Evolutionary conservation across 2,113 vertebrate genomes (phyloP), one percentile per base, ranked within the genome.

Genomic region (Macaca nemestrina): DNA sequence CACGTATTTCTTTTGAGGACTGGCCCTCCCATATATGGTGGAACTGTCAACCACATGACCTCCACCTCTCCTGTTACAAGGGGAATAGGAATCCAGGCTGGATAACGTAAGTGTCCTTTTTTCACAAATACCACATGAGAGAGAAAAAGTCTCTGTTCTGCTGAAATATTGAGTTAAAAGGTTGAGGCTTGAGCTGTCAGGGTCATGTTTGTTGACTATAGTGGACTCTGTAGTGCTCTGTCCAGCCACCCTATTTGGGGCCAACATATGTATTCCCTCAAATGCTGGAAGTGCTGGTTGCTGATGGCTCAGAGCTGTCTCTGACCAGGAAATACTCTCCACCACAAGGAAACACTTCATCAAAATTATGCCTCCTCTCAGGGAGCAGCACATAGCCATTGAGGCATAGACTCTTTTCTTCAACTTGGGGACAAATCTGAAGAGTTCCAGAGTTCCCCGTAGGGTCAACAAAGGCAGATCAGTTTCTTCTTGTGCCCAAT

Each of bases 11-110:
- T 75, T 38, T 61, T 23, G 64, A 30, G 61, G 43, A n/a, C 32
- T 40, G 5, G 4, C 43, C 50, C 30, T 50, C 43, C 32, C 20
- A 73, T 8, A 1, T n/a, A 52, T 0, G 1, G 43, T 23, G 2
- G 48, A 23, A 50, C 23, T 94, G 4, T 55, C 61, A 45, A 30
- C 25, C 48, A 35, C 25, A 35, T 45, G 12, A 40, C 17, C 52
- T 38, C 40, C 23, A 38, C 61, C 18, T 68, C 38, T 45, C n/a
- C 30, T 13, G 9, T 59, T 40, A 45, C 30, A 84, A 16, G 64
- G 18, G 30, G 30, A 84, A 32, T 30, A 81, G 18, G n/a, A 30
- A 75, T 17, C 9, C 68, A 52, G 30, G 18, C 14, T 80, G 8
- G 27, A 79, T 64, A 73, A 68, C 7, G 5, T 82, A 76, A 76